Evolutionary conservation across 2,113 vertebrate species (phyloP), one percentile per base, ranked within the genome.

Genomic region (Dasyprocta punctata): DNA sequence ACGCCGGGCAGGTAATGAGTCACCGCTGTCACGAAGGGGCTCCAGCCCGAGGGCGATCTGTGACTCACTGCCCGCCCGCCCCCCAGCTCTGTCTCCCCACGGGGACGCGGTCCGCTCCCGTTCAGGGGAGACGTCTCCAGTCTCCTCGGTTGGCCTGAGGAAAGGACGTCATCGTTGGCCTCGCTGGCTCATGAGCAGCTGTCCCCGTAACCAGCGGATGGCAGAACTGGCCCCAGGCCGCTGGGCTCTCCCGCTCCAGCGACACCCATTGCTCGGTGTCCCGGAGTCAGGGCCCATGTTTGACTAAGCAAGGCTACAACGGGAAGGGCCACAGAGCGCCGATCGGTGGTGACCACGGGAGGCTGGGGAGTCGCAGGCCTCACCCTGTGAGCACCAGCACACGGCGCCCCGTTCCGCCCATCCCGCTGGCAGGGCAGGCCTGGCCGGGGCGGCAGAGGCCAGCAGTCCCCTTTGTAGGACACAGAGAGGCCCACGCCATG

Each of bases 301-400:
- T 22, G 26, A 13, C 61, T 54, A 0, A 2, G 30, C 7, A 28
- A 44, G 49, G 11, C 67, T 44, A 30, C 19, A 1, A 22, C 28
- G 14, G 36, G 14, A 65, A 22, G 33, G 49, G 9, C 10, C 0
- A 14, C 11, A 6, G 36, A 36, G 47, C 11, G 4, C 56, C 4
- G 2, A 71, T 7, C 10, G 58, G 44, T 5, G 6, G 54, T 5
- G 33, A 49, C 19, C 33, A 13, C 0, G 0, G 0, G 52, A 69
- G 73, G 33, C 12, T 0, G 19, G 26, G 4, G 36, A 41, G 75
- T 73, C 16, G 1, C 30, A 28, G 56, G 16, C 44, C 61, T 19
- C 10, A 2, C 9, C 22, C 28, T 3, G 30, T 7, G 9, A 20
- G 47, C 36, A 8, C 19, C 54, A 41, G n/a, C 28, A 22, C 13